These are phyloP conservation scores for Hirtodrosophila trivittata DNA, from an alignment of 2,888 invertebrate genomes.

Conservation along the genomic window DNA sequence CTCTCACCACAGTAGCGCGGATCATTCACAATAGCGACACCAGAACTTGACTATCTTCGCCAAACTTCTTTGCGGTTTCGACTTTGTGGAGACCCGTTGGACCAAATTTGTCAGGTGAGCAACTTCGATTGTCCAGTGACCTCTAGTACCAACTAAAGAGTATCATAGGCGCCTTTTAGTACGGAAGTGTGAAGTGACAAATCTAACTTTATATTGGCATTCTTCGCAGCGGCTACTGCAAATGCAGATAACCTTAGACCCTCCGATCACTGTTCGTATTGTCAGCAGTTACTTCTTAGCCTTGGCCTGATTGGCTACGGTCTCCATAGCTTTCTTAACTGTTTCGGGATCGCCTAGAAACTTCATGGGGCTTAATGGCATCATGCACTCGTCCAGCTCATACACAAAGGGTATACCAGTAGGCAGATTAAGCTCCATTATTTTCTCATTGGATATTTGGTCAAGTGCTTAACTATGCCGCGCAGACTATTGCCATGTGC, in stretches of 20 bases:
- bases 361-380: constrained; percentile 89
- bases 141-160: constrained; percentile 87
- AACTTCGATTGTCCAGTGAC: constrained; percentile 88
- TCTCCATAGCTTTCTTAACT: constrained; percentile 90
- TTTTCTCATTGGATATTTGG: constrained; percentile 89
- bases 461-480: constrained; percentile 94
- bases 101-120: constrained; percentile 89
- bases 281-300: constrained; percentile 85
- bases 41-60: constrained; percentile 93
- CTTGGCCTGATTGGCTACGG: constrained; percentile 92
- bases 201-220: constrained; percentile 90
- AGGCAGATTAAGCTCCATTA: constrained; percentile 91
- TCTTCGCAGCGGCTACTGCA: constrained; percentile 85
- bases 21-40: constrained; percentile 92
- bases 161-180: constrained; percentile 91
- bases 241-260: constrained; percentile 12
- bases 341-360: constrained; percentile 92
- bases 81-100: constrained; percentile 94
- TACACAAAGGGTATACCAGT: constrained; percentile 93
- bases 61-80: constrained; percentile 94
- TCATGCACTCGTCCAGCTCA: constrained; percentile 89
- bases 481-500: constrained; percentile 95
- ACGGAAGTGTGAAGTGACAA: constrained; percentile 92
- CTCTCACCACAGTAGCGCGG: constrained; percentile 89
- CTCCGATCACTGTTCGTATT: constrained; percentile 15